Evolutionary conservation across 2,797 vertebrate genomes (phyloP).

Genomic region (Enteromius thamalakanensis): DNA sequence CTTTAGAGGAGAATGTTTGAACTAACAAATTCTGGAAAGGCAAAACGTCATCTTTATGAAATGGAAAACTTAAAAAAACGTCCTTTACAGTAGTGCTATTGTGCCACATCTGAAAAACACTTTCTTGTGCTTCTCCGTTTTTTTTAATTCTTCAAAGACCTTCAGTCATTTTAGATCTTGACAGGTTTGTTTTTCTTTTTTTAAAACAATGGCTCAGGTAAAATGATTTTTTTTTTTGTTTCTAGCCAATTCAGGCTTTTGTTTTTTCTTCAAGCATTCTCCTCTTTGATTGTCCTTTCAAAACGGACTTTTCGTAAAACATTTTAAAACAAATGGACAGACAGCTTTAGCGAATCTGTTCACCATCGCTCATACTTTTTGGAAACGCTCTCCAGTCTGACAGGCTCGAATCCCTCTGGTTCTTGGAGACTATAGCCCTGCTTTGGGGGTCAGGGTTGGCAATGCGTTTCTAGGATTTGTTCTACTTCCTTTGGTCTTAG

Average conservation of each 20-base stretch:
- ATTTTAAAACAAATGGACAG: conserved; percentile 27
- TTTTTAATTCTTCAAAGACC: not conserved
- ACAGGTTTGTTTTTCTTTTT: not conserved
- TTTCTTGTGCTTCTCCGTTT: not conserved
- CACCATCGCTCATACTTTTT: not conserved
- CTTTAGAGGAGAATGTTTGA: conserved; percentile 58
- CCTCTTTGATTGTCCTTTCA: conserved; percentile 48
- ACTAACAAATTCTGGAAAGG: not conserved
- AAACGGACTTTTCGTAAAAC: conserved; percentile 41
- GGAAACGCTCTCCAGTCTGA: not conserved
- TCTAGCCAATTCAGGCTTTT: not conserved
- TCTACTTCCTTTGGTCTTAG: conserved; percentile 59
- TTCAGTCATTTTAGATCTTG: conserved; percentile 13
- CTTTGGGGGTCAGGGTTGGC: conserved; percentile 34
- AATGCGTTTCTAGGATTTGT: conserved; percentile 30
- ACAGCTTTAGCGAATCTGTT: conserved; percentile 19
- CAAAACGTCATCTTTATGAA: not conserved
- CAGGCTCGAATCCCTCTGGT: conserved; percentile 10
- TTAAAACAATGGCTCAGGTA: conserved; percentile 9
- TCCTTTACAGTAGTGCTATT: not conserved
- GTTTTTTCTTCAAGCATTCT: conserved; percentile 49
- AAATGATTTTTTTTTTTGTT: not conserved
- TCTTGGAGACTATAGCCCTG: conserved; percentile 48
- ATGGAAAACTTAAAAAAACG: not conserved
- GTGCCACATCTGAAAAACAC: not conserved